Conservation (phyloP, 2,113 vertebrate species). For the Gallinago paraguaiae region DNA sequence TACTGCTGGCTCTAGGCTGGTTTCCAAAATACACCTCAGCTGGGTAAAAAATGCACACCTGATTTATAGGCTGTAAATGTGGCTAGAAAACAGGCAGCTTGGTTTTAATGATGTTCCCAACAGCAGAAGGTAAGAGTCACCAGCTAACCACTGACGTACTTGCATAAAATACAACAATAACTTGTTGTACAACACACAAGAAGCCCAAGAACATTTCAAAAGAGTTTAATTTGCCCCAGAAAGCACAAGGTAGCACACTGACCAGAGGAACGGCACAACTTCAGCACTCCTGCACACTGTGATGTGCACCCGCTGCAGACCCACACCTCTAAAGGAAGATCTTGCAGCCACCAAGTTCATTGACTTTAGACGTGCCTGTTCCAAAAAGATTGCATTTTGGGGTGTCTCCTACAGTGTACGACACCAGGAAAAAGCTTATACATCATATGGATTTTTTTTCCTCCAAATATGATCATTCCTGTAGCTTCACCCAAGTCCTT, state of each 20-base stretch:
- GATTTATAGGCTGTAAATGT: background rate
- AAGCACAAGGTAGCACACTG: background rate
- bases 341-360: background rate
- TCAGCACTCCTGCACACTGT: fast-evolving
- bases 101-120: background rate
- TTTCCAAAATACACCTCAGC: conserved; percentile 18
- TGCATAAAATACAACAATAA: background rate
- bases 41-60: background rate
- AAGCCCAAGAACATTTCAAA: background rate
- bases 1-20: background rate
- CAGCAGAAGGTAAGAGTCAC: background rate
- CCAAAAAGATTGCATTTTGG: background rate
- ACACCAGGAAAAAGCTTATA: background rate
- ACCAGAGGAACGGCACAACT: background rate
- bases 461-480: background rate
- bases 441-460: background rate
- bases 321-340: background rate
- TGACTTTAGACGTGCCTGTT: background rate
- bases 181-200: background rate
- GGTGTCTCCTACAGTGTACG: background rate
- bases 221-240: background rate
- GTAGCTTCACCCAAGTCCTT: background rate
- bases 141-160: background rate
- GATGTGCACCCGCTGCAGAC: fast-evolving
- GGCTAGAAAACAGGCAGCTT: background rate